phyloP scores from a whole-genome alignment of 2,113 vertebrate genomes.

The Paradoxurus hermaphroditus region DNA sequence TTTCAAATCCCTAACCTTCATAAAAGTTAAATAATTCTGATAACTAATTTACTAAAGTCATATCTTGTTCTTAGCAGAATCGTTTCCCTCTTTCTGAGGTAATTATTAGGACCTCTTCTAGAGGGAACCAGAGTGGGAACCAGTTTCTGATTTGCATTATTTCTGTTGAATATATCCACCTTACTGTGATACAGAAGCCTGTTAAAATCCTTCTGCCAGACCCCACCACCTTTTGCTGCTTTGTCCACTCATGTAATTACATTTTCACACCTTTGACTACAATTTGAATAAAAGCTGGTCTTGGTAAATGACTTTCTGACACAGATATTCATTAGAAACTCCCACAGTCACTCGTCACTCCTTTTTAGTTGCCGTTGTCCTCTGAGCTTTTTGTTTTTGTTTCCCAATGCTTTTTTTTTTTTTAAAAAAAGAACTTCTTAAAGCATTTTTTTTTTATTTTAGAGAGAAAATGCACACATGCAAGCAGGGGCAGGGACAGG shows the following conservation, averaged over 20 bases:
- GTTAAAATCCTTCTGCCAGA: not conserved
- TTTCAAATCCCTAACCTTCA: not conserved
- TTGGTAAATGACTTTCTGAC: not conserved
- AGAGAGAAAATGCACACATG: too few relatives aligned
- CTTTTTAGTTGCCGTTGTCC: not conserved
- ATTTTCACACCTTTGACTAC: slow-evolving; percentile 40
- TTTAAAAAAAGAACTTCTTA: too few relatives aligned
- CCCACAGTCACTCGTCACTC: not conserved
- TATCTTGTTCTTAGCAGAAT: slow-evolving; percentile 68
- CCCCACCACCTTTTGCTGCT: not conserved
- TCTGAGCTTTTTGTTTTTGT: not conserved
- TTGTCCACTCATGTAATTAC: not conserved
- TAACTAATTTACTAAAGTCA: slow-evolving; percentile 65
- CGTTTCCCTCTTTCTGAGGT: slow-evolving; percentile 34
- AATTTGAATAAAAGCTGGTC: not conserved
- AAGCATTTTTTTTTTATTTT: too few relatives aligned
- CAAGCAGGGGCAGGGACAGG: too few relatives aligned
- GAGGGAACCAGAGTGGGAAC: slow-evolving; percentile 51
- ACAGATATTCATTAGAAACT: not conserved
- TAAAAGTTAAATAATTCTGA: slow-evolving; percentile 34
- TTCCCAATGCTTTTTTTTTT: not conserved
- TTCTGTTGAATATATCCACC: slow-evolving; percentile 42
- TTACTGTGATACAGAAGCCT: slow-evolving; percentile 50
- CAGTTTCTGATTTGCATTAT: slow-evolving; percentile 32
- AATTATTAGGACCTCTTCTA: slow-evolving; percentile 44